Percentiles rank a stretch among this genome's conserved stretches.
Evolutionary conservation across 1,140 invertebrate genomes (phyloP).

Genomic region (Cydia strobilella): DNA sequence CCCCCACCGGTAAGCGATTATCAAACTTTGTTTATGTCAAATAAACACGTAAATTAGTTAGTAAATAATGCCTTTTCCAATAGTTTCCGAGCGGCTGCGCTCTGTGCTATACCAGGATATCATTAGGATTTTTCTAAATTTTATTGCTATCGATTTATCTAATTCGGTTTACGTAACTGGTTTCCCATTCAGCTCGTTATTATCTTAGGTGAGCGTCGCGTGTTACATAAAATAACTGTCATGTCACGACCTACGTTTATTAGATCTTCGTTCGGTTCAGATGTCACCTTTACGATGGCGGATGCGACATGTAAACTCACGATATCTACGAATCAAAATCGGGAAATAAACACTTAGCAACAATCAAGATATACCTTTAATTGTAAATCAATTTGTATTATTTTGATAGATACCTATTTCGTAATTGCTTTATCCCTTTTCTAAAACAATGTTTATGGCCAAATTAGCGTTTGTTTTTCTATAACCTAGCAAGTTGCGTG

Average conservation of each 20-base stretch:
- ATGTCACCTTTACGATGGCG: conserved; percentile 14
- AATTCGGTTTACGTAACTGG: conserved; percentile 32
- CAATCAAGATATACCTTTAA: no score
- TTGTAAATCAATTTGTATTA: no score
- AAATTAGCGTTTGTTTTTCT: no score
- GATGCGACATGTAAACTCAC: not conserved
- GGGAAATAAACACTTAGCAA: not conserved
- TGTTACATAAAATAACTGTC: conserved; percentile 16
- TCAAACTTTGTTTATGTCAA: not conserved
- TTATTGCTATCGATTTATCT: conserved; percentile 60
- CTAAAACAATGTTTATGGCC: no score
- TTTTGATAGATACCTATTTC: no score
- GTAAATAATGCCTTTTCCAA: conserved; percentile 51
- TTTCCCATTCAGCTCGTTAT: not conserved
- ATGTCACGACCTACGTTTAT: not conserved
- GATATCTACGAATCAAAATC: not conserved
- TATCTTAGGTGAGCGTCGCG: not conserved
- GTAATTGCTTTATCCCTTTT: no score
- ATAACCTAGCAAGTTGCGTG: no score
- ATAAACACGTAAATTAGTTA: conserved; percentile 38
- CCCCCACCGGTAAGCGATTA: conserved; percentile 50
- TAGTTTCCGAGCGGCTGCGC: conserved; percentile 57
- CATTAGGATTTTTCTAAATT: conserved; percentile 52
- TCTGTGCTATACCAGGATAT: conserved; percentile 52
- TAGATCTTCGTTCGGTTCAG: not conserved